Percentiles rank a stretch among this genome's conserved stretches.
Conservation (phyloP, 2,797 vertebrate genomes). For the Microcaecilia unicolor region DNA sequence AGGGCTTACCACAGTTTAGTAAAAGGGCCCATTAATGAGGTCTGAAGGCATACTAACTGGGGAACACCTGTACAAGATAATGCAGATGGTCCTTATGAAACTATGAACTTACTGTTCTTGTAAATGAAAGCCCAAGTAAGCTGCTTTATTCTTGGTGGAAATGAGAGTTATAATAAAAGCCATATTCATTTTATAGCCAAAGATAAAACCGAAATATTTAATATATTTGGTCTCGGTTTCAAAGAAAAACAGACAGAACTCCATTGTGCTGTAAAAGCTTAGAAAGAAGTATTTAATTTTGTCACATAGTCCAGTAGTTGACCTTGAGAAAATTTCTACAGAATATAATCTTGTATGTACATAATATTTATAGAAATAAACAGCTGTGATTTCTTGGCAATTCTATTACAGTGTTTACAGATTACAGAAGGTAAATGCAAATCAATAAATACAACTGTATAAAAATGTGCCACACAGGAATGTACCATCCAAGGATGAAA, state of each 20-base stretch:
- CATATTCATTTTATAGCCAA: too few relatives aligned
- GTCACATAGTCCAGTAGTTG: constrained; percentile 53
- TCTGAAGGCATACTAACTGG: too few relatives aligned
- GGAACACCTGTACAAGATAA: too few relatives aligned
- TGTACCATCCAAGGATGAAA: constrained; percentile 6
- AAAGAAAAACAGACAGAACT: constrained; percentile 24
- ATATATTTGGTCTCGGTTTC: constrained; percentile 17
- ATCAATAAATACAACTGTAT: constrained; percentile 36
- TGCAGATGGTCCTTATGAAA: too few relatives aligned
- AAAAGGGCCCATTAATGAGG: too few relatives aligned
- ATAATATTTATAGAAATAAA: constrained; percentile 54
- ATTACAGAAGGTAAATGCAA: constrained; percentile 16
- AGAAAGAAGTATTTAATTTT: constrained; percentile 43
- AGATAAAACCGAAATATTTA: too few relatives aligned
- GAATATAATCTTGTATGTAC: constrained; percentile 56
- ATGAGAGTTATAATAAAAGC: too few relatives aligned
- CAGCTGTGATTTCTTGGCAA: constrained; percentile 38
- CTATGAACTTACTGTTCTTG: too few relatives aligned
- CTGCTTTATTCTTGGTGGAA: too few relatives aligned
- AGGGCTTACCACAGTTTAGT: too few relatives aligned
- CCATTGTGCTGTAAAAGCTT: too few relatives aligned
- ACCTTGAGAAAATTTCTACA: constrained; percentile 44
- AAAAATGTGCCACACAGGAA: constrained; percentile 26
- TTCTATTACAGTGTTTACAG: constrained; percentile 31
- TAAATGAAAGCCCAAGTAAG: not conserved